Base-by-base conservation (phyloP, 1,140 invertebrate genomes). In the Hypsibius dujardini region DNA sequence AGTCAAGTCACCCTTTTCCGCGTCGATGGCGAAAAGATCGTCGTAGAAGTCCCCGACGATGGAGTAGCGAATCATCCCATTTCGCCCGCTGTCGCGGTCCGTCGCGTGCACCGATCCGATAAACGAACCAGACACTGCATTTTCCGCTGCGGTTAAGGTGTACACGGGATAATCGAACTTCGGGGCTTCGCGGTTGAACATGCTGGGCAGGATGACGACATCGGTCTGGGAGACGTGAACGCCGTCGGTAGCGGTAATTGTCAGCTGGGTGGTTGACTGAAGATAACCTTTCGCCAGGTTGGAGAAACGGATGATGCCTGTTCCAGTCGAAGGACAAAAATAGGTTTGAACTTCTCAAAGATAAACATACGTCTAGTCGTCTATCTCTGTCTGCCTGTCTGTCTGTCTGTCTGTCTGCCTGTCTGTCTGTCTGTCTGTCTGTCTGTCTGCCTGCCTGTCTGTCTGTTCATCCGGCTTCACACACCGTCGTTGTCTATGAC, bases 11-110 rank as follows among this genome's bases (percentile, higher is more conserved):
- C 92, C 93, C 1, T 83, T 87, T 72, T 92, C 87, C 47, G 88
- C 87, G 75, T 94, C 89, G 12, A 96, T 72, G 40, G 1, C 71
- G 47, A 42, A 72, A 42, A 72, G 62, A 0, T 91, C 92, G 76
- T 90, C 88, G 7, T 86, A 82, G 77, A 96, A 91, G 0, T 92
- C 93, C 45, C 85, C 84, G 0, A 88, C 87, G 67, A 97, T 90
- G 0, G 88, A 89, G 77, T 86, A 95, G 1, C 90, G 84, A 1
- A 96, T 79, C 77, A 90, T 86, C 0, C 92, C 92, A 77, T 95
- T 92, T 79, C 92, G 96, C 1, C 92, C 92, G 2, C 88, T 81
- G 77, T 95, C 91, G 42, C 88, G 81, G 78, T 96, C 93, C 28
- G 85, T 80, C 0, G 89, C 91, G 62, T 81, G 82, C n/a, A 96